Evolutionary conservation across 2,797 vertebrate genomes (phyloP), one percentile per base, ranked within the genome.

Genomic region (Parauchenoglanis punctatus): DNA sequence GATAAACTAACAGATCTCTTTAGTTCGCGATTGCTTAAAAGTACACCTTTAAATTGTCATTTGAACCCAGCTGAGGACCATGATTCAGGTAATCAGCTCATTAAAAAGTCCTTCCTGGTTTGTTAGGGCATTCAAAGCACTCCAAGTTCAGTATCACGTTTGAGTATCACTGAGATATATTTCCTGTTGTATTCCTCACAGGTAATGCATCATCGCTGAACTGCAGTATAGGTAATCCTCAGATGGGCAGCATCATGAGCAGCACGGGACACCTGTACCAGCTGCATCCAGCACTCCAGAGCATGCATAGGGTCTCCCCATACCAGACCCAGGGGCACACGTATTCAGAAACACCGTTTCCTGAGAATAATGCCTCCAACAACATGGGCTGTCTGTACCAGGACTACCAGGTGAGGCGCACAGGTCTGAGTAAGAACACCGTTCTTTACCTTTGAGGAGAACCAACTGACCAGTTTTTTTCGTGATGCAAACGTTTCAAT

Each of bases 301-400:
- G 95, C 35, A 96, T 96, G 87, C 95, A 96, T 91, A 95, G 95
- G 87, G 93, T 96, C 88, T 96, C 97, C 46, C 93, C 76, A 8
- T 97, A 97, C 94, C 97, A 96, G 93, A 96, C 96, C 85, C 97
- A 97, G 89, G 81, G 89, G 15, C 96, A 95, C 90, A 91, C 93
- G 88, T 95, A 95, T 89, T 87, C 96, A 72, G 94, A 97, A 67
- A 92, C 96, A 88, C 91, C 96, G 84, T 97, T 96, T 89, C 91
- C 96, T 81, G 95, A 97, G 89, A 94, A 93, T 94, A 96, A 89
- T 92, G 92, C 94, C 49, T 86, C 93, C 1, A 96, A 96, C 94
- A 96, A 97, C 91, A 96, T 99, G 97, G 95, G 97, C 65, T 99
- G 97, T 94, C 95, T 98, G 89, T 99, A 98, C 95, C 98, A 98